Base-by-base conservation (phyloP, 2,113 vertebrate genomes). In the Colistium nudipinnis region DNA sequence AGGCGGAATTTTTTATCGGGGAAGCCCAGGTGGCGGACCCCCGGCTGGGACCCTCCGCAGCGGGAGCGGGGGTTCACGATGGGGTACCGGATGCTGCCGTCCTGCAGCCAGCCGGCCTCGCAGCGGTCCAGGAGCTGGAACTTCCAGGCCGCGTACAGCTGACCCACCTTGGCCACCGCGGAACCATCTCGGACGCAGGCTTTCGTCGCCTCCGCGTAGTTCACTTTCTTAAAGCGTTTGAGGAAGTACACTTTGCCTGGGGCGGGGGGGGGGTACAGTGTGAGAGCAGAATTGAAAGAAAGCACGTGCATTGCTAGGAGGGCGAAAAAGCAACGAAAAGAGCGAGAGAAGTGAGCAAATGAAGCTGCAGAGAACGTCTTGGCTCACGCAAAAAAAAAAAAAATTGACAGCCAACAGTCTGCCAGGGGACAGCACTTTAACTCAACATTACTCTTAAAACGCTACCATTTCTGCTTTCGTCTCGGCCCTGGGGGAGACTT, bases 71-170 rank as follows among this genome's bases (percentile, higher is more conserved):
- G 97, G 66, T 96, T 98, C 67, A 98, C 95, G 19, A 98, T 97
- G 77, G 97, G 96, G 82, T 99, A 98, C 20, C 97, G 96, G 49
- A 96, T 93, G 78, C 96, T 97, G 66, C 95, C 95, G 4, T 98
- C 97, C 24, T 94, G 94, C 80, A 98, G 75, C 97, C 97, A 98
- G 20, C 97, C 97, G 0, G 96, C 95, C 19, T 98, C 94, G 48
- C 97, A 98, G 66, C 94, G 94, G 74, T 99, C 97, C 91, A 98
- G 81, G 7, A 97, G 93, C 82, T 99, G 96, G 60, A 96, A 86
- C 87, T 96, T 97, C 97, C 97, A 98, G 0, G 96, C 97, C 0
- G 96, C 94, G 2, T 97, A 98, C 0, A 98, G 94, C 86, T 99
- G 96, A 1, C 97, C 97, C 65, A 96, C 96, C 81, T 96, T 97